Conservation (phyloP, 2,888 invertebrate genomes). For the Heterodera filipjevi region DNA sequence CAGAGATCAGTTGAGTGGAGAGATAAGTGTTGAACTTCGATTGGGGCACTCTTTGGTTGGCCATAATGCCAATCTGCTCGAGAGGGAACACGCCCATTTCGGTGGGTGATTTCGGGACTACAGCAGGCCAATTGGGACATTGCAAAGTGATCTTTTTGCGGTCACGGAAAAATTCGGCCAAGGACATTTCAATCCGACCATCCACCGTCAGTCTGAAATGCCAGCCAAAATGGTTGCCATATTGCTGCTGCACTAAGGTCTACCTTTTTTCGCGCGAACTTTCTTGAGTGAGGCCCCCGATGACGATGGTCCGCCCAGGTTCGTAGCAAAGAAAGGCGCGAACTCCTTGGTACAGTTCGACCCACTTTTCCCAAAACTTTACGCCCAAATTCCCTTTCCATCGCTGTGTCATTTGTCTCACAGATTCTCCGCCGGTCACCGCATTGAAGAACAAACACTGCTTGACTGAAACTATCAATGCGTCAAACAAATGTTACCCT, state of each 20-base stretch:
- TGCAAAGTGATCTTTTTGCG: conserved; percentile 8
- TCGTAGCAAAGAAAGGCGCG: neutral
- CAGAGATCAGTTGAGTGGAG: conserved; percentile 2
- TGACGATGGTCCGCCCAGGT: neutral
- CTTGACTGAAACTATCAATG: conserved; percentile 6
- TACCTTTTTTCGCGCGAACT: neutral
- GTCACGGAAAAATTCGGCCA: neutral
- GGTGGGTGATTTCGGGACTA: neutral
- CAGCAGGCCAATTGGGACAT: conserved; percentile 6
- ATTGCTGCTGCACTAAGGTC: neutral
- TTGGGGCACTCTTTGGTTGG: conserved; percentile 26
- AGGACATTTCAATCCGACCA: conserved; percentile 8
- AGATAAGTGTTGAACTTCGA: conserved; percentile 17
- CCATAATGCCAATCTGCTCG: conserved; percentile 18
- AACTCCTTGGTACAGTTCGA: neutral
- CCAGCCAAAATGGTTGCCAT: neutral
- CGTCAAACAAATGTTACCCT: neutral
- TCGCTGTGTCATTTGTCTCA: neutral
- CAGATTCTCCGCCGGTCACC: conserved; percentile 9
- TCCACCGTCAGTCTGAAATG: conserved; percentile 5
- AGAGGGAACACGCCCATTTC: conserved; percentile 22
- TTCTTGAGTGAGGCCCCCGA: conserved; percentile 6
- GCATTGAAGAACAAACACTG: conserved; percentile 20
- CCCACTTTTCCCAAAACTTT: neutral
- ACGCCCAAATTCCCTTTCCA: neutral